Base-by-base conservation (phyloP, 2,797 vertebrate species). In the Neomorphus geoffroyi region DNA sequence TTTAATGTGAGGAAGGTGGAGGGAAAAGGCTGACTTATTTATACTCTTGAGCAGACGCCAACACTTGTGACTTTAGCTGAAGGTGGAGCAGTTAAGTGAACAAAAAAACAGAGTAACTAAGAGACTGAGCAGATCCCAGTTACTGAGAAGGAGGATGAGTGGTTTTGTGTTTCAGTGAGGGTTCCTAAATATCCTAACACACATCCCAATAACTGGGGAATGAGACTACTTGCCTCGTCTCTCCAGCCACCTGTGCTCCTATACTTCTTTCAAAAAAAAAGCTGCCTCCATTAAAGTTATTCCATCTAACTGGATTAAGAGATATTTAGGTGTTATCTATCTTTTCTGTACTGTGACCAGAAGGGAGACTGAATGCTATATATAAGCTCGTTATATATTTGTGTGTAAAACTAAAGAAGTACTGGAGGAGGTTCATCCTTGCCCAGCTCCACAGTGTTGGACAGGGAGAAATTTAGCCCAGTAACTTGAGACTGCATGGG, bases 381-480 rank as follows among this genome's bases (percentile, higher is more conserved):
- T 27, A 3, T 50, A 39, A 71, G 21, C 26, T 51, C 1, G 0
- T 86, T 50, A 30, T 26, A 5, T 33, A 12, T 67, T 80, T 67
- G 17, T 64, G 30, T 50, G 28, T 43, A 37, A 61, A 46, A 21
- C 46, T 51, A 35, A 74, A 71, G 71, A 57, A 46, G 6, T n/a
- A 21, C 32, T 26, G 43, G 30, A 77, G 56, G 39, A 83, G 11
- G 11, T 53, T 88, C 23, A 33, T 7, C 37, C 48, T 93, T 0
- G 0, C 43, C 12, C 35, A 51, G 0, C 37, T 75, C 43, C 0
- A 0, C 46, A 33, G 27, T 16, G n/a, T 24, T 56, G 18, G 18
- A 48, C 2, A 1, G 28, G 18, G 23, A 66, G 50, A 46, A 91
- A 72, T 79, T 35, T 50, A 60, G 32, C 35, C 58, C 23, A 22